Evolutionary conservation across 92 coral and sea anemone genomes (phyloP).

Genomic region (Parazoanthus darwini): DNA sequence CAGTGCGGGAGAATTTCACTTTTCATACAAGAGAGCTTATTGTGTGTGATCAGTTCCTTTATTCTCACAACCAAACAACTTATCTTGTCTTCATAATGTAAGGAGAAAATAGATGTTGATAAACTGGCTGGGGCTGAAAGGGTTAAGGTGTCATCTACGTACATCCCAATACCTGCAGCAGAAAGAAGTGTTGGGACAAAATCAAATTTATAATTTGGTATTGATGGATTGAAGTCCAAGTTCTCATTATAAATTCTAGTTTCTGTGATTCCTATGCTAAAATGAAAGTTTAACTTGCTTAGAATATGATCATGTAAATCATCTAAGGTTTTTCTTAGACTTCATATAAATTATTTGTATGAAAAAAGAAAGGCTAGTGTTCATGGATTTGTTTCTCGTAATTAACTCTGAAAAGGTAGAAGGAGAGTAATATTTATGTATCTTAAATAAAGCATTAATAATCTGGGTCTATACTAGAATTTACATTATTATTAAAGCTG

Average conservation of each 20-base stretch:
- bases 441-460: not conserved
- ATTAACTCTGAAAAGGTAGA: not conserved
- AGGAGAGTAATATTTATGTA: not conserved
- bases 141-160: not conserved
- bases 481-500: not conserved
- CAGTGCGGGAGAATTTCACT: too few species aligned
- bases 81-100: too few species aligned
- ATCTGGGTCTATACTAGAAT: not conserved
- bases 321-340: not conserved
- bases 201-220: not conserved
- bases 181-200: not conserved
- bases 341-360: not conserved
- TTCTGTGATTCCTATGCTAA: not conserved
- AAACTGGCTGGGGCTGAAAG: too few species aligned
- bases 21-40: too few species aligned
- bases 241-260: slow-evolving; percentile 1
- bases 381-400: not conserved
- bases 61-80: too few species aligned
- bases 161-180: too few species aligned
- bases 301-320: not conserved
- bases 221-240: not conserved
- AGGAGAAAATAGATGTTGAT: too few species aligned
- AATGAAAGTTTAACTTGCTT: not conserved
- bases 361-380: not conserved
- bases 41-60: too few species aligned